phyloP scores from a whole-genome alignment of 1,140 invertebrate species.

The Hyposmocoma kahamanoa region DNA sequence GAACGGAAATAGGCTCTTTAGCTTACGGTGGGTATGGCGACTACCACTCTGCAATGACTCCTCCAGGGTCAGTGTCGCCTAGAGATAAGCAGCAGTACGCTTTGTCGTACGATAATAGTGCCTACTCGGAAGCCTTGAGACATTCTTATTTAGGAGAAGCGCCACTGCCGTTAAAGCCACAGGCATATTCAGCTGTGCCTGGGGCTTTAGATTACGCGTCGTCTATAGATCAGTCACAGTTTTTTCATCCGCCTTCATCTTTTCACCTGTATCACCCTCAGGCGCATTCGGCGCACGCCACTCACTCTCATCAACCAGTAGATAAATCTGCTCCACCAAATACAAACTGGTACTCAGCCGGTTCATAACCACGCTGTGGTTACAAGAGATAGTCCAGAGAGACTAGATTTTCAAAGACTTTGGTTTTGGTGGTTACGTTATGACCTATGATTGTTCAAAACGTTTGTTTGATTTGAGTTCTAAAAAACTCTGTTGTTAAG shows the following conservation, averaged over 20 bases:
- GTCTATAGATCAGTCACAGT: conserved; percentile 84
- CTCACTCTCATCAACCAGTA: conserved; percentile 53
- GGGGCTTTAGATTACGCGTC: conserved; percentile 72
- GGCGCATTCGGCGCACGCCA: conserved; percentile 70
- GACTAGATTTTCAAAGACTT: not conserved
- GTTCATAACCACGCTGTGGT: conserved; percentile 75
- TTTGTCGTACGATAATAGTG: conserved; percentile 59
- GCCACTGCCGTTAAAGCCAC: conserved; percentile 90
- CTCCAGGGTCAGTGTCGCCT: conserved; percentile 94
- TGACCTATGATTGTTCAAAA: not conserved
- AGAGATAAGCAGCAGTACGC: conserved; percentile 86
- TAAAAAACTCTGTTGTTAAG: conserved; percentile 29
- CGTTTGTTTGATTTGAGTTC: conserved; percentile 1
- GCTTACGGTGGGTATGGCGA: conserved; percentile 82
- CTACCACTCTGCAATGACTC: conserved; percentile 95
- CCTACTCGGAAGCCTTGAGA: conserved; percentile 68
- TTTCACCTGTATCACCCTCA: conserved; percentile 92
- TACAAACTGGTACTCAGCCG: conserved; percentile 84
- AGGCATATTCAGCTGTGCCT: conserved; percentile 82
- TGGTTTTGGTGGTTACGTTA: conserved; percentile 11
- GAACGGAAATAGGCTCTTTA: conserved; percentile 59
- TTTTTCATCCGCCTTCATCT: conserved; percentile 86
- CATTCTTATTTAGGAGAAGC: conserved; percentile 77
- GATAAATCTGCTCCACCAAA: conserved; percentile 75
- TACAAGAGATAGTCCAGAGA: not conserved